Base-by-base conservation (phyloP, 2,797 vertebrate genomes). In the Mus minutoides region DNA sequence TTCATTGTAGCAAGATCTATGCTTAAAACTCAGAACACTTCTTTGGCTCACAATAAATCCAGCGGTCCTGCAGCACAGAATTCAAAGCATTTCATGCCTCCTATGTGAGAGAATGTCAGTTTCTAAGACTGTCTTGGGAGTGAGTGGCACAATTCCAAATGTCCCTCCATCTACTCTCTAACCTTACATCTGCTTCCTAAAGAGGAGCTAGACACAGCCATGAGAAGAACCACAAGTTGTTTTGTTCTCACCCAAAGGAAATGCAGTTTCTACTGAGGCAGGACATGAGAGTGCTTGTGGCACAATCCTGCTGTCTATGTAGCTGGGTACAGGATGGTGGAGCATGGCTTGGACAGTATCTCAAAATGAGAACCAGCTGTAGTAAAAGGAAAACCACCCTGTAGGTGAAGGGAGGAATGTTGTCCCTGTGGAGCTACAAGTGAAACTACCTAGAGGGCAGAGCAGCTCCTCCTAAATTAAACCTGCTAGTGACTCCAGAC, bases 381-480 rank as follows among this genome's bases (percentile, higher is more conserved):
- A 54, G 92, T 89, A 71, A 94, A 97, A 26, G 98, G 98, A 92
- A 98, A 99, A 17, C 95, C 96, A 98, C 24, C 96, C 96, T 4
- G 75, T 52, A 17, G 96, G 6, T 52, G 98, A 91, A 21, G 98
- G 43, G 2, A 98, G 94, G 1, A 98, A 69, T 0, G 96, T 85
- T 31, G 98, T 94, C 97, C 99, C 98, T 34, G 97, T 98, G 3
- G 98, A 82, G 22, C 98, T 98, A 75, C 99, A 99, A 9, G 52
- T 60, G 93, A 99, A 99, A 6, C 98, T 79, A 34, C 88, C 98
- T 16, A 95, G 31, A 37, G 95, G 31, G 90, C 21, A 29, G 19
- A 71, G 11, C 5, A 29, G 97, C 0, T 94, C 98, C 97, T 2
- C 98, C 98, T 49, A 99, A 99, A 95, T 88, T 99, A 97, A 99